Evolutionary conservation across 1,140 invertebrate genomes (phyloP).

Genomic region (Drosophila teissieri): DNA sequence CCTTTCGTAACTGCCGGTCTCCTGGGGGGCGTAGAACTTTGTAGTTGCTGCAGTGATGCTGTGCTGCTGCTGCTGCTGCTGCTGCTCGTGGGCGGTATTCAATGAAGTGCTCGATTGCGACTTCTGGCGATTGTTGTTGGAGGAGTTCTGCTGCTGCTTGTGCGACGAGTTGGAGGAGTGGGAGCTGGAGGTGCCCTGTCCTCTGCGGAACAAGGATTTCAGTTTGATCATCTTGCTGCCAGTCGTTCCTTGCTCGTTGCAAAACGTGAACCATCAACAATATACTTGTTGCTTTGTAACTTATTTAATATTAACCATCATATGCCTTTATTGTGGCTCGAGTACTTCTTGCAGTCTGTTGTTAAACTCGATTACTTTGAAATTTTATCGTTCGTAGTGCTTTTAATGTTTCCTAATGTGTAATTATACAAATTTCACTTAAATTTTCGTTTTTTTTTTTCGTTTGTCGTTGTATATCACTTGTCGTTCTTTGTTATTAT

Average conservation of each 20-base stretch:
- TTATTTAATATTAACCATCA: background rate
- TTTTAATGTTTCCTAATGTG: background rate
- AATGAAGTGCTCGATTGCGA: conserved; percentile 78
- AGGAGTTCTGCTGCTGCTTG: conserved; percentile 63
- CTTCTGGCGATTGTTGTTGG: conserved; percentile 79
- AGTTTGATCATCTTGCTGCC: conserved; percentile 90
- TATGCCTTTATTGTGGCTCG: background rate
- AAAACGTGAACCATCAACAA: conserved; percentile 69
- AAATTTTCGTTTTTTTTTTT: background rate
- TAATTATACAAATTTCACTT: too few relatives aligned
- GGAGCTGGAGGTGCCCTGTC: conserved; percentile 85
- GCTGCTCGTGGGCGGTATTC: conserved; percentile 76
- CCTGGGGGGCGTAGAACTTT: conserved; percentile 73
- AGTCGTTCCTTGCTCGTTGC: conserved; percentile 26
- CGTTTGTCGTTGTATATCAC: conserved; percentile 9
- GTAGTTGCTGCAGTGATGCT: conserved; percentile 53
- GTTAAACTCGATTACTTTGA: too few relatives aligned
- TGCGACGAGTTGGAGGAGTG: conserved; percentile 72
- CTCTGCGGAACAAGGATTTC: conserved; percentile 92
- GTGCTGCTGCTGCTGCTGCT: conserved; percentile 45
- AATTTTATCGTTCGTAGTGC: background rate
- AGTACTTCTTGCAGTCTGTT: too few relatives aligned
- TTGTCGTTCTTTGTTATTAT: conserved; percentile 21
- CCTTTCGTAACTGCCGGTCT: conserved; percentile 66
- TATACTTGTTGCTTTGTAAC: too few relatives aligned